Evolutionary conservation across 2,888 invertebrate species (phyloP).

Genomic region (Ennomos fuscantarius): DNA sequence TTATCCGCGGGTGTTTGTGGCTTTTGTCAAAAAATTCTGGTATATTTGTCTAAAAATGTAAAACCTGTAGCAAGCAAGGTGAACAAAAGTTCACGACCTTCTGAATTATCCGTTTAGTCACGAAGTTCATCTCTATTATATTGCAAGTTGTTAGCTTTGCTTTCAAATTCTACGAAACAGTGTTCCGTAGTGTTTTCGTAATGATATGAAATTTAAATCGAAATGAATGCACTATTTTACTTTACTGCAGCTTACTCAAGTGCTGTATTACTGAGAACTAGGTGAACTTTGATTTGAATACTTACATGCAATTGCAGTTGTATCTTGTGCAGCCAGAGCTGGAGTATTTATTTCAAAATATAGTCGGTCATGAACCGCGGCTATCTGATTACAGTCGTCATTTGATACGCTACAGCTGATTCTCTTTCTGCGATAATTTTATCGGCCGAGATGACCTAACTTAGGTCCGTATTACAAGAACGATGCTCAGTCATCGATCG

Average conservation of each 20-base stretch:
- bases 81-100: slow-evolving; percentile 72
- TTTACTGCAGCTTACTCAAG: slow-evolving; percentile 30
- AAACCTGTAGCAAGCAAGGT: slow-evolving; percentile 56
- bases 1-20: too few species aligned
- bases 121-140: slow-evolving; percentile 52
- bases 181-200: slow-evolving; percentile 41
- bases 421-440: slow-evolving; percentile 22
- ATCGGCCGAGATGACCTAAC: slow-evolving; percentile 5
- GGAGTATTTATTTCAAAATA: slow-evolving; percentile 46
- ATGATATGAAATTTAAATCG: slow-evolving; percentile 41
- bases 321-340: slow-evolving; percentile 28
- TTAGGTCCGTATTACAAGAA: too few species aligned
- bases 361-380: slow-evolving; percentile 51
- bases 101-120: slow-evolving; percentile 53
- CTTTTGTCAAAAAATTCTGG: too few species aligned
- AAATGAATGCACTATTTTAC: slow-evolving; percentile 37
- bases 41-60: slow-evolving; percentile 23
- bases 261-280: slow-evolving; percentile 53
- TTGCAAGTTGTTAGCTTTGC: slow-evolving; percentile 39
- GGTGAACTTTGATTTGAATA: slow-evolving; percentile 60
- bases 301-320: slow-evolving; percentile 40
- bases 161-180: slow-evolving; percentile 38
- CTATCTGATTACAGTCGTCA: slow-evolving; percentile 34
- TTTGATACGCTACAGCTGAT: slow-evolving; percentile 26
- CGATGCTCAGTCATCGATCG: too few species aligned